Conservation (phyloP, 2,113 vertebrate genomes). For the Antechinus stuartii region DNA sequence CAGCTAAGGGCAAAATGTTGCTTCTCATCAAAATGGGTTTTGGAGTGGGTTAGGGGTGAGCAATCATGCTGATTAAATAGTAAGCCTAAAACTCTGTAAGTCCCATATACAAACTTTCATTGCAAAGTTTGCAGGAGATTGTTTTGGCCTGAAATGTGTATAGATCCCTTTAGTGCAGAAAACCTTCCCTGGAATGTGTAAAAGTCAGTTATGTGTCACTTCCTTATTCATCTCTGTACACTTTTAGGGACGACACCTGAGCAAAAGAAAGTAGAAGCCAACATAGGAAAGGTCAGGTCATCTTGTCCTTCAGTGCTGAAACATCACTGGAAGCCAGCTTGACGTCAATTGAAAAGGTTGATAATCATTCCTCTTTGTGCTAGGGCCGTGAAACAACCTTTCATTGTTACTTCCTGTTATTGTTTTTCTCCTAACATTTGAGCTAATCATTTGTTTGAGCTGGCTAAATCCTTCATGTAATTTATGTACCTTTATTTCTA, state of each 20-base stretch:
- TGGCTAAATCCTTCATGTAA: conserved; percentile 33
- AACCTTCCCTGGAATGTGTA: background rate
- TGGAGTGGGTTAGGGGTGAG: background rate
- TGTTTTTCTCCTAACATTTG: conserved; percentile 66
- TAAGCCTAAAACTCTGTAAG: background rate
- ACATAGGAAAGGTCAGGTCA: conserved; percentile 62
- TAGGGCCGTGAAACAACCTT: background rate
- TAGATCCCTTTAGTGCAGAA: background rate
- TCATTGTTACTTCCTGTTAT: conserved; percentile 63
- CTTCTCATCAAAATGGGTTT: background rate
- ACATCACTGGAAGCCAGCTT: conserved; percentile 1
- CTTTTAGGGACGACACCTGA: conserved; percentile 3
- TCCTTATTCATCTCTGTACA: background rate
- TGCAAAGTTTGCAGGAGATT: conserved; percentile 15
- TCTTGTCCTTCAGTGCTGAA: conserved; percentile 61
- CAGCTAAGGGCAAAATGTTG: background rate
- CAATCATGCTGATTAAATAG: background rate
- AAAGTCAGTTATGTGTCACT: background rate
- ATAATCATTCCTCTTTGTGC: conserved; percentile 55
- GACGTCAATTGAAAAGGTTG: conserved; percentile 66
- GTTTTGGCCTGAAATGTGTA: conserved; percentile 10
- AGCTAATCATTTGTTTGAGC: conserved; percentile 75
- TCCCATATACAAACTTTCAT: background rate
- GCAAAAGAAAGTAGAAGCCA: conserved; percentile 33
- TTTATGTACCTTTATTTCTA: conserved; percentile 38